Base-by-base conservation (phyloP, 2,797 vertebrate species). In the Xenentodon cancila region DNA sequence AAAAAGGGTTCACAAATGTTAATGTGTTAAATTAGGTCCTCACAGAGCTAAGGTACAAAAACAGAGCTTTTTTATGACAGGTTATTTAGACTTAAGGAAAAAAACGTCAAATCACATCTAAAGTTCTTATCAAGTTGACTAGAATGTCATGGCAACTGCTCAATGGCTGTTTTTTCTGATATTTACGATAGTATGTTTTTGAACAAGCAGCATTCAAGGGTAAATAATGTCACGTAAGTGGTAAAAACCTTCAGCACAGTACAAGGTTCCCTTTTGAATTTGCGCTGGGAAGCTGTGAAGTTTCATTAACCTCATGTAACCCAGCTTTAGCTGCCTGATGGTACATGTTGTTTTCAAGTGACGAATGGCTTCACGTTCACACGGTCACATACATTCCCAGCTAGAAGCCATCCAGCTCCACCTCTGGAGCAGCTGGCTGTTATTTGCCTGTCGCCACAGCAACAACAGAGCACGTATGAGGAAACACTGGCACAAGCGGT, bases 361-460 rank as follows among this genome's bases (percentile, higher is more conserved):
- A 30, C 30, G 7, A 30, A 30, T 30, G 7, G 30, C 30, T 50
- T 70, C 62, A 42, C 73, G 57, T 69, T 79, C 65, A 59, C 46
- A 20, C 46, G 40, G 40, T 59, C 44, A 52, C 64, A 34, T 64
- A 59, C 47, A 46, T 57, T 68, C 62, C 37, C 70, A 66, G 62
- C 73, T 79, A 79, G 74, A 80, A 18, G 16, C 0, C 0, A 9
- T 44, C 30, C 30, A 30, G 30, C 4, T 30, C 30, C 30, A 30
- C 43, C 68, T 70, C 79, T 64, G 71, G 59, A 78, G 45, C 80
- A 81, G 75, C 80, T 77, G 79, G 63, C 71, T 61, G 59, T 45
- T 56, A 50, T 71, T 64, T 19, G 30, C 30, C n/a, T 60, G 56
- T 67, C 4, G 75, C 56, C 64, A 40, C 43, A 3, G 63, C 64